Base-by-base conservation (phyloP, 2,888 invertebrate genomes). In the Cetonia aurata region DNA sequence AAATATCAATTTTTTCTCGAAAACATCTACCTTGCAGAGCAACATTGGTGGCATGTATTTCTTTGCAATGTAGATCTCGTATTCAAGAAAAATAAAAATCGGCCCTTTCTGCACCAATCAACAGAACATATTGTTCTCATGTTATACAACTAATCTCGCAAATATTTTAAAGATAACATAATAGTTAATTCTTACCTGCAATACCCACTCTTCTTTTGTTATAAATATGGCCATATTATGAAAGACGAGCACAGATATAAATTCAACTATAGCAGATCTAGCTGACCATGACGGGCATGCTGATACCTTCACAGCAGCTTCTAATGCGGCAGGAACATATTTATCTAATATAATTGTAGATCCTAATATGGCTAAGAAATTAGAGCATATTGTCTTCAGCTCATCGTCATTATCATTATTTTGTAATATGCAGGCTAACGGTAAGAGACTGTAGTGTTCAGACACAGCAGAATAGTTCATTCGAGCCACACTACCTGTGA, bases 361-460 rank as follows among this genome's bases (percentile, higher is more conserved):
- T 1, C 93, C 90, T 19, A 95, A 85, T 55, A 89, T 86, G 0
- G 92, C 91, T 37, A 96, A 84, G 71, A 92, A 87, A 60, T 87
- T 86, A 50, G 88, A 88, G 76, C 94, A 93, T 42, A 89, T 87
- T 72, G 88, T 88, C 15, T 89, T 88, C 74, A 96, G 83, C 83
- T 95, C 95, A 75, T 93, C 92, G 81, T 95, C 94, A 15, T 89
- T 88, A 76, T 93, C 92, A 76, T 92, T 92, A 42, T 67, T 75
- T 79, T 94, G 93, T 75, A 93, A 87, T 12, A 91, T 88, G 81
- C 93, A 93, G 65, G 93, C 89, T 75, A 90, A 83, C 1, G 89
- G 88, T 72, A 89, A 86, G 73, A 92, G 82, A 65, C 85, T 80
- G 81, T 90, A 91, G 78, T 89, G 90, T 70, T 88, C 88, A 1